A percentile compares a stretch with the other conserved stretches of the same genome.
phyloP scores from a whole-genome alignment of 1,140 invertebrate genomes.

The Zaprionus lachaisei region DNA sequence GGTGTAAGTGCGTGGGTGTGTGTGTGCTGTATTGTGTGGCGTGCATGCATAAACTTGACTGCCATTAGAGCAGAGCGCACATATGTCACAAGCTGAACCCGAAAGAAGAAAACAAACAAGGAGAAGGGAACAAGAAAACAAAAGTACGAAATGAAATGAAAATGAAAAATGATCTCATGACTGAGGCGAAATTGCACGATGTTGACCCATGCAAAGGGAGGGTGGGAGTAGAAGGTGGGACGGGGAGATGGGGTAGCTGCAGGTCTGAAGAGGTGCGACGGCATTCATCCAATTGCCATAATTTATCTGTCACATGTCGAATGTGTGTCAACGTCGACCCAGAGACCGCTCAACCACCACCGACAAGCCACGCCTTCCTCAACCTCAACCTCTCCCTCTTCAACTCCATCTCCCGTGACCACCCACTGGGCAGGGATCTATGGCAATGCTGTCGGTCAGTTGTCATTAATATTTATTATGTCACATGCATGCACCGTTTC shows the following conservation, averaged over 20 bases:
- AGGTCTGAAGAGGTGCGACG: slow-evolving; percentile 56
- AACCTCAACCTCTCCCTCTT: background rate
- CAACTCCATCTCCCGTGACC: slow-evolving; percentile 7
- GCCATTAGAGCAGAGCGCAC: slow-evolving; percentile 52
- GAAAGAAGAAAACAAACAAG: slow-evolving; percentile 33
- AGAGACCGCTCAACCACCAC: slow-evolving; percentile 1
- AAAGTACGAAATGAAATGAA: slow-evolving; percentile 30
- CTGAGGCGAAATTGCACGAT: slow-evolving; percentile 43
- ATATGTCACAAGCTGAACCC: slow-evolving; percentile 62
- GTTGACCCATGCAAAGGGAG: slow-evolving; percentile 13
- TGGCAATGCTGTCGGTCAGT: slow-evolving; percentile 59
- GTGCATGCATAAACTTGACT: slow-evolving; percentile 29
- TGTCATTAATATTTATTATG: slow-evolving; percentile 82
- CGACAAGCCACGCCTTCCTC: slow-evolving; percentile 6
- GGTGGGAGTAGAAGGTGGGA: background rate
- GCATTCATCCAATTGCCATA: slow-evolving; percentile 75
- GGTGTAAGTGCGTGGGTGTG: slow-evolving; percentile 10
- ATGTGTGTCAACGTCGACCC: slow-evolving; percentile 74
- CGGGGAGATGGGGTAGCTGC: background rate
- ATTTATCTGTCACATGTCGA: slow-evolving; percentile 83
- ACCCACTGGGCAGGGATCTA: slow-evolving; percentile 55
- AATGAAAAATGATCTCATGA: slow-evolving; percentile 77
- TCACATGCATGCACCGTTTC: slow-evolving; percentile 62
- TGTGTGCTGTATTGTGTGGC: background rate
- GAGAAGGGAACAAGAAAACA: background rate